Conservation (phyloP, 2,888 invertebrate species). For the Eilema caniola region DNA sequence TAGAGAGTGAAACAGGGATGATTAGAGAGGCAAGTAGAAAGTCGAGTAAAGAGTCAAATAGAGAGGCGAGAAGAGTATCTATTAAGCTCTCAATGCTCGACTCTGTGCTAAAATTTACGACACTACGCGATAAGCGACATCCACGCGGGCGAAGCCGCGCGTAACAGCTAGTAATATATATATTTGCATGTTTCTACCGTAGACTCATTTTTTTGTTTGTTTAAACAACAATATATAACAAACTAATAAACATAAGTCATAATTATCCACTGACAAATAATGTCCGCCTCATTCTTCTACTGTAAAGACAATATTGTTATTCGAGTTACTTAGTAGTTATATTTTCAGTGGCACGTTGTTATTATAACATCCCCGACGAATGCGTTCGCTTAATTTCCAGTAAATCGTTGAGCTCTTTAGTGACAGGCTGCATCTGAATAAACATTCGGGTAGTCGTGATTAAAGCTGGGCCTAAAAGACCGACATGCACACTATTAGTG, state of each 20-base stretch:
- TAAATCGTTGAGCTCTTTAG: conserved; percentile 80
- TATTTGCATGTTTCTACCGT: too few species aligned
- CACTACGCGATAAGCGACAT: too few species aligned
- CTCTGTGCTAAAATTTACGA: too few species aligned
- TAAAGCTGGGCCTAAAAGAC: conserved; percentile 54
- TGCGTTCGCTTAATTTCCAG: conserved; percentile 84
- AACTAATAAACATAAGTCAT: conserved; percentile 2
- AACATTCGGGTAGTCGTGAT: conserved; percentile 70
- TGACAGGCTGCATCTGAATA: conserved; percentile 84
- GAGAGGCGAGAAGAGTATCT: too few species aligned
- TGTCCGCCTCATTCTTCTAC: conserved; percentile 40
- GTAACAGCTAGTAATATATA: too few species aligned
- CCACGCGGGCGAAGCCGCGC: too few species aligned
- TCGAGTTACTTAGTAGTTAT: conserved; percentile 69
- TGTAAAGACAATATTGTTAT: conserved; percentile 66
- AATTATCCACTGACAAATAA: conserved; percentile 23
- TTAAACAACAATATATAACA: too few species aligned
- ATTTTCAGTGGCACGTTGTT: conserved; percentile 81
- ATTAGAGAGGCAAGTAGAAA: too few species aligned
- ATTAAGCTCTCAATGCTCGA: too few species aligned
- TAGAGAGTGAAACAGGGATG: too few species aligned
- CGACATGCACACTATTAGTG: conserved; percentile 20
- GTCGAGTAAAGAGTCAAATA: too few species aligned
- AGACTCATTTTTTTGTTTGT: too few species aligned
- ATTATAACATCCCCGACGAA: conserved; percentile 79